These are phyloP conservation scores for Apamea sordens DNA, from an alignment of 2,888 invertebrate genomes.

Conservation along the genomic window DNA sequence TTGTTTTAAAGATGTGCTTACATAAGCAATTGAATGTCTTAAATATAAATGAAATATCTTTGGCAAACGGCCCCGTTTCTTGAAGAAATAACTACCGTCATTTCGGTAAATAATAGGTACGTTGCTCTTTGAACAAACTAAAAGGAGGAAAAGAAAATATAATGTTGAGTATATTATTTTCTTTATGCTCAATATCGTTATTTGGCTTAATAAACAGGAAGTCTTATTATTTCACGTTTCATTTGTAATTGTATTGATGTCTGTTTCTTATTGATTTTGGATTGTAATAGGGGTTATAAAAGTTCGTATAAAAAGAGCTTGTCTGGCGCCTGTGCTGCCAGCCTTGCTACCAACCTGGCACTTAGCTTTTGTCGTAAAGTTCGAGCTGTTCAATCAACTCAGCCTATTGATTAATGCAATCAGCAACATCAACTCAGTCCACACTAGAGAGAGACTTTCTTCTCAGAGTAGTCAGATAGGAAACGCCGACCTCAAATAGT, in stretches of 20 bases:
- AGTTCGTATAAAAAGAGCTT: background rate
- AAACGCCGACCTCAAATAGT: too few relatives aligned
- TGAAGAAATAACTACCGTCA: constrained; percentile 36
- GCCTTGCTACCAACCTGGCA: background rate
- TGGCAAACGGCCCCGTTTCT: constrained; percentile 35
- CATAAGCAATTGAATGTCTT: constrained; percentile 39
- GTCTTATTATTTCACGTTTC: constrained; percentile 38
- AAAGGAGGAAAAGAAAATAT: constrained; percentile 22
- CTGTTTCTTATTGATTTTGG: constrained; percentile 23
- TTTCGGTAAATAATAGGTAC: constrained; percentile 50
- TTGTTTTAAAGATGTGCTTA: constrained; percentile 45
- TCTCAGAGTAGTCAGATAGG: too few relatives aligned
- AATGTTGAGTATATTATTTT: constrained; percentile 42
- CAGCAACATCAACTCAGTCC: too few relatives aligned
- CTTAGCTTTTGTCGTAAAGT: background rate
- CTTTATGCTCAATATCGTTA: constrained; percentile 42
- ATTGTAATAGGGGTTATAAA: constrained; percentile 5
- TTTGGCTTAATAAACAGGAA: constrained; percentile 38
- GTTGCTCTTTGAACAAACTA: constrained; percentile 43
- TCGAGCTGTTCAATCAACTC: too few relatives aligned
- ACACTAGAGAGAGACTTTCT: too few relatives aligned
- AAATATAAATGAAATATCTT: constrained; percentile 50
- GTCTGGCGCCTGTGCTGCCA: background rate
- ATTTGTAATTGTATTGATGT: constrained; percentile 35
- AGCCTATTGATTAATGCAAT: too few relatives aligned